A percentile compares a stretch with the other conserved stretches of the same genome.
Evolutionary conservation across 1,140 invertebrate genomes (phyloP).

Genomic region (Cryptotermes secundus): DNA sequence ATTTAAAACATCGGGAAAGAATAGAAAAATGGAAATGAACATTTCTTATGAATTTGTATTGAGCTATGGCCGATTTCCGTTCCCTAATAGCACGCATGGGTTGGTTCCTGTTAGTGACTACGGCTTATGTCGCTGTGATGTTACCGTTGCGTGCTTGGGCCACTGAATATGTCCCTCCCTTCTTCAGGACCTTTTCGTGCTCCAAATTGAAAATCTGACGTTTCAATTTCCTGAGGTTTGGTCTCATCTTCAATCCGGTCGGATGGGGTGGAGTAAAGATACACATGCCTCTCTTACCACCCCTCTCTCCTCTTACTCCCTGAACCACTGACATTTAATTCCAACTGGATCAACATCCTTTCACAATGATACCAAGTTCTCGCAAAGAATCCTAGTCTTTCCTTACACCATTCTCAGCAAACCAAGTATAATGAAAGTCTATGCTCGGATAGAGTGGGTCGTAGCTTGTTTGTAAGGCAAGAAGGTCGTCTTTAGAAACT

Average conservation of each 20-base stretch:
- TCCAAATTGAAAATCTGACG: constrained; percentile 30
- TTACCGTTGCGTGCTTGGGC: not conserved
- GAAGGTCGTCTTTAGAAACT: not conserved
- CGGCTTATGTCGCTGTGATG: not conserved
- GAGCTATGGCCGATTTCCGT: no score
- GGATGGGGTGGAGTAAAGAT: constrained; percentile 1
- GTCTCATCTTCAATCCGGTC: not conserved
- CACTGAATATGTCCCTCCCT: not conserved
- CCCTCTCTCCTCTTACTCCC: not conserved
- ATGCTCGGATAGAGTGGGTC: not conserved
- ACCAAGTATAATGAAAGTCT: not conserved
- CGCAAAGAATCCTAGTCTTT: not conserved
- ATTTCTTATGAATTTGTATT: no score
- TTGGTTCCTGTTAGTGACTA: not conserved
- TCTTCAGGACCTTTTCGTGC: constrained; percentile 10
- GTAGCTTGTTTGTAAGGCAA: not conserved
- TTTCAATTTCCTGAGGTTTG: constrained; percentile 31
- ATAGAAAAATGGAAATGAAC: no score
- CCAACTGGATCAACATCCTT: not conserved
- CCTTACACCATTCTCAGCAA: not conserved
- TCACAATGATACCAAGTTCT: not conserved
- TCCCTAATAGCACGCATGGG: no score
- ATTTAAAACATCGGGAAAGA: no score
- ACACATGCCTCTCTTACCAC: not conserved
- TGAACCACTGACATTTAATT: not conserved